These are phyloP conservation scores for Crenichthys baileyi DNA, from an alignment of 2,797 vertebrate species.

Conservation along the genomic window DNA sequence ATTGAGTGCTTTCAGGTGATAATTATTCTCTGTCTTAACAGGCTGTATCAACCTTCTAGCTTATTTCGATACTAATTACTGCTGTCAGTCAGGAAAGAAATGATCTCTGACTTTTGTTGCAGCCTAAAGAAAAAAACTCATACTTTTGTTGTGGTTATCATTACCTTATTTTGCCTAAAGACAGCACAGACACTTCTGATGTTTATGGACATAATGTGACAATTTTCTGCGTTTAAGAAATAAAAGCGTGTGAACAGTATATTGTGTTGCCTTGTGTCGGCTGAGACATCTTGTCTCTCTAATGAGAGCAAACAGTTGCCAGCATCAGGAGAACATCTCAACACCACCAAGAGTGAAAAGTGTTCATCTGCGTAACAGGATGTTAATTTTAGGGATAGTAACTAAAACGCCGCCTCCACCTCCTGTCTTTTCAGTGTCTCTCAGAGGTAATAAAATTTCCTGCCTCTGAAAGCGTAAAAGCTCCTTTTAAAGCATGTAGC, in stretches of 20 bases:
- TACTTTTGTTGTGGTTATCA: slow-evolving; percentile 3
- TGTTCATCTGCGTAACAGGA: slow-evolving; percentile 34
- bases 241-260: background rate
- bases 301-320: slow-evolving; percentile 27
- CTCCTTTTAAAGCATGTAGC: slow-evolving; percentile 36
- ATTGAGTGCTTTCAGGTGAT: slow-evolving; percentile 9
- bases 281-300: background rate
- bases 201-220: background rate
- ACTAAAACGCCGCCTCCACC: slow-evolving; percentile 1
- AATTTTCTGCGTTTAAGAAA: slow-evolving; percentile 11
- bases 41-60: background rate
- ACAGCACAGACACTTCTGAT: background rate
- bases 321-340: slow-evolving; percentile 14
- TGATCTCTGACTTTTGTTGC: slow-evolving; percentile 1
- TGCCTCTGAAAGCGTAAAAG: slow-evolving; percentile 73
- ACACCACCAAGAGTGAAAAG: slow-evolving; percentile 26
- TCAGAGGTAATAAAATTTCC: slow-evolving; percentile 69
- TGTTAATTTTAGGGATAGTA: slow-evolving; percentile 36
- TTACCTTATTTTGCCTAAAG: background rate
- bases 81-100: slow-evolving; percentile 28
- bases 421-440: slow-evolving; percentile 35
- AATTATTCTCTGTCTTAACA: slow-evolving; percentile 36
- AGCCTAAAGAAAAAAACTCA: background rate
- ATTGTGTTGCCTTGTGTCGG: slow-evolving; percentile 1
- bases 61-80: slow-evolving; percentile 22